A percentile compares a stretch with the other conserved stretches of the same genome.
phyloP scores from a whole-genome alignment of 2,113 vertebrate genomes.

The Entelurus aequoreus region DNA sequence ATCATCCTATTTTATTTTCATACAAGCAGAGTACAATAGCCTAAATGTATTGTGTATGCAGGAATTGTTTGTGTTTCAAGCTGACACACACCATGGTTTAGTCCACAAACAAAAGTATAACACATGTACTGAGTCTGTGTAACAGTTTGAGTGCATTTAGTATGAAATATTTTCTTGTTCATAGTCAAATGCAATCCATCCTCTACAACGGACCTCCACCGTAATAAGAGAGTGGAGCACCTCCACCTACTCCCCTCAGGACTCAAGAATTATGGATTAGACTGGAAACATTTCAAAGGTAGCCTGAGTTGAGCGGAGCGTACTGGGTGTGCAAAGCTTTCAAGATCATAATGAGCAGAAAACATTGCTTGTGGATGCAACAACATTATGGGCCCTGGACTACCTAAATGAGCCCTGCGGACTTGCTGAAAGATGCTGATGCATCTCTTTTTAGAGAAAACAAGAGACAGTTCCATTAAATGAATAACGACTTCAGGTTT shows the following conservation, averaged over 20 bases:
- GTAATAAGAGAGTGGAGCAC: conserved; percentile 24
- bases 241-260: conserved; percentile 34
- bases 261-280: conserved; percentile 44
- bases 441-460: conserved; percentile 42
- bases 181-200: conserved; percentile 14
- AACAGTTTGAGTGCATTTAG: too few relatives aligned
- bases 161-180: neutral
- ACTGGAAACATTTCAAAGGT: conserved; percentile 39
- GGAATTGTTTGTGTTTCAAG: too few relatives aligned
- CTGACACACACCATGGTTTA: too few relatives aligned
- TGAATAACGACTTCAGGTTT: conserved; percentile 21
- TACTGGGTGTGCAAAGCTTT: conserved; percentile 40
- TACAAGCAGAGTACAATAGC: too few relatives aligned
- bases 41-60: too few relatives aligned
- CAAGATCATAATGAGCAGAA: conserved; percentile 49
- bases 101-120: too few relatives aligned
- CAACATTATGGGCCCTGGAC: conserved; percentile 35
- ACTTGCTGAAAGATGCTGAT: conserved; percentile 53
- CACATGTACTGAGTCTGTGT: too few relatives aligned
- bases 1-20: neutral
- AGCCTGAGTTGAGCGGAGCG: conserved; percentile 37
- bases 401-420: conserved; percentile 48
- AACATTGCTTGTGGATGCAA: conserved; percentile 37
- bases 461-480: conserved; percentile 36
- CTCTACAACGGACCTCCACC: conserved; percentile 10